Evolutionary conservation across 2,888 invertebrate species (phyloP).

Genomic region (Mantis religiosa): DNA sequence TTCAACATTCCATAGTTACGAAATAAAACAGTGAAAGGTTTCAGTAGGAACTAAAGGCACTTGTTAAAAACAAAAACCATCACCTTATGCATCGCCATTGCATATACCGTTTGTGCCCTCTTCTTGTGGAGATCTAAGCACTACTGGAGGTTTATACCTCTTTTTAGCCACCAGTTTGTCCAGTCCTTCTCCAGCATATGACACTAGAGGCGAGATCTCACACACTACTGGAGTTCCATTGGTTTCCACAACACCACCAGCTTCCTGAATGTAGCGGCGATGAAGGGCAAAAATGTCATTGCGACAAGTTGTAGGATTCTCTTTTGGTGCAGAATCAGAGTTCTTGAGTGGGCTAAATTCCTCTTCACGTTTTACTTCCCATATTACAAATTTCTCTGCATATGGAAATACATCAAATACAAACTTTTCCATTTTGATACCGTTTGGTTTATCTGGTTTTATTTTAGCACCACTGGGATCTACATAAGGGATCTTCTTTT

Average conservation of each 20-base stretch:
- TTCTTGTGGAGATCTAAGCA: slow-evolving; percentile 10
- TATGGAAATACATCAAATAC: slow-evolving; percentile 98
- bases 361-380: slow-evolving; percentile 85
- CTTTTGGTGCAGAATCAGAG: slow-evolving; percentile 78
- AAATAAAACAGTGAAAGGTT: not conserved
- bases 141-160: slow-evolving; percentile 9
- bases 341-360: slow-evolving; percentile 99
- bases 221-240: slow-evolving; percentile 52
- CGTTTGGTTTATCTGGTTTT: slow-evolving; percentile 81
- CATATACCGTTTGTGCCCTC: slow-evolving; percentile 20
- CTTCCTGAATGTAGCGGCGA: slow-evolving; percentile 70
- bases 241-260: slow-evolving; percentile 71
- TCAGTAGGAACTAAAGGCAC: slow-evolving; percentile 8
- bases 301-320: slow-evolving; percentile 85
- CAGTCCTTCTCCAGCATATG: slow-evolving; percentile 87
- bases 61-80: not conserved
- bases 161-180: slow-evolving; percentile 31
- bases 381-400: slow-evolving; percentile 83
- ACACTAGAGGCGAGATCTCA: slow-evolving; percentile 88
- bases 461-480: slow-evolving; percentile 65
- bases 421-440: slow-evolving; percentile 98
- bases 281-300: slow-evolving; percentile 74
- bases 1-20: not conserved
- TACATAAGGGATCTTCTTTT: slow-evolving; percentile 92
- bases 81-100: not conserved